These are phyloP conservation scores for Brachyistius frenatus DNA, from an alignment of 2,113 vertebrate genomes.

Conservation along the genomic window DNA sequence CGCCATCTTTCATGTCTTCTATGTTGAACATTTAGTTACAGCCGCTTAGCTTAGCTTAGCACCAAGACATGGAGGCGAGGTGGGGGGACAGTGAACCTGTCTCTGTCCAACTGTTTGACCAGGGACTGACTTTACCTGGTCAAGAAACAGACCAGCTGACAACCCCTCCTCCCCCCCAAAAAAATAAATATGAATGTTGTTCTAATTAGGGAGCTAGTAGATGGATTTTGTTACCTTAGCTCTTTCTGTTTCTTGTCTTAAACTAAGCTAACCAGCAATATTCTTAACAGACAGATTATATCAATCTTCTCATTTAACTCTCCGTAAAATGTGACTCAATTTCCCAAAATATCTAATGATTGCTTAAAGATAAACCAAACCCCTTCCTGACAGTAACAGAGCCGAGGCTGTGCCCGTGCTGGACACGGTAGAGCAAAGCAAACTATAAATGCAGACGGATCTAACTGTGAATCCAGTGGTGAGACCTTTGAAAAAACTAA, in stretches of 20 bases:
- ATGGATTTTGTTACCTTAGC: neutral
- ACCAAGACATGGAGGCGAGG: neutral
- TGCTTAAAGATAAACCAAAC: conserved; percentile 14
- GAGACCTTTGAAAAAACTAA: conserved; percentile 61
- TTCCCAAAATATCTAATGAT: conserved; percentile 4
- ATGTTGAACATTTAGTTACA: neutral
- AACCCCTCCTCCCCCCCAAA: too few relatives aligned
- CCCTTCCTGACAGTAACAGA: conserved; percentile 2
- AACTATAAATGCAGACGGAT: conserved; percentile 28
- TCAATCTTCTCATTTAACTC: neutral
- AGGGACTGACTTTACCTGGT: too few relatives aligned
- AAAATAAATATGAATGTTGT: too few relatives aligned
- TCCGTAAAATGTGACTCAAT: neutral
- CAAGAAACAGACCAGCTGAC: too few relatives aligned
- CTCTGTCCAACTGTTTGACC: conserved; percentile 1
- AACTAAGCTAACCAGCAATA: neutral
- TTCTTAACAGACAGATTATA: too few relatives aligned
- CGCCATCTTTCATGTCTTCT: neutral
- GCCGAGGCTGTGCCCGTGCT: conserved; percentile 1
- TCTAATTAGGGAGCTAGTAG: neutral
- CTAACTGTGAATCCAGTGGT: conserved; percentile 69
- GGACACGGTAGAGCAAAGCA: conserved; percentile 21
- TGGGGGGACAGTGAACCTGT: neutral
- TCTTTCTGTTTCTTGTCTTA: neutral
- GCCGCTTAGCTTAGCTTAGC: neutral